A percentile compares a stretch with the other conserved stretches of the same genome.
phyloP scores from a whole-genome alignment of 2,797 vertebrate genomes.

The Helicolenus hilgendorfi region DNA sequence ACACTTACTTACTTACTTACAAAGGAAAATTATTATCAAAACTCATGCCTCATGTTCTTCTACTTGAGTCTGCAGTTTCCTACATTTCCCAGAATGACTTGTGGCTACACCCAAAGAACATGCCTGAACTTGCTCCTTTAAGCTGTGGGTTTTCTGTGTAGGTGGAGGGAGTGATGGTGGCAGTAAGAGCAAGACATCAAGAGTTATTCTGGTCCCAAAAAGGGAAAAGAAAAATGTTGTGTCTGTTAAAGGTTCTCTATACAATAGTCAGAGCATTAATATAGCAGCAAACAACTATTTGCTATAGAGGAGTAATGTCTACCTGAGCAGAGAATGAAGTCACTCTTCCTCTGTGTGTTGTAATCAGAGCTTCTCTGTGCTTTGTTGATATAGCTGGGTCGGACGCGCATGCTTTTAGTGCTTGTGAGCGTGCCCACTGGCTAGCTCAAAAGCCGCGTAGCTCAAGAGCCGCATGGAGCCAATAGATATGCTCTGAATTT shows the following conservation, averaged over 20 bases:
- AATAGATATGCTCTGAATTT: not conserved
- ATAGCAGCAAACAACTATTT: not conserved
- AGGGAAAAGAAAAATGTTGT: not conserved
- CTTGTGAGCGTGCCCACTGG: too few relatives aligned
- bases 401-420: too few relatives aligned
- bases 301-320: not conserved
- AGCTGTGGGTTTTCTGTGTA: constrained; percentile 33
- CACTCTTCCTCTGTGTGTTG: not conserved
- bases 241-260: not conserved
- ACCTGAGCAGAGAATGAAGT: not conserved
- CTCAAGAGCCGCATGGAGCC: not conserved
- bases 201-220: constrained; percentile 23
- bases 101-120: constrained; percentile 4
- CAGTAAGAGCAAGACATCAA: not conserved
- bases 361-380: not conserved
- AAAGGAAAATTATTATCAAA: too few relatives aligned
- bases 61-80: not conserved
- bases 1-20: too few relatives aligned
- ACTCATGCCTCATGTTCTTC: not conserved
- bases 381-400: too few relatives aligned
- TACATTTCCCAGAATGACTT: constrained; percentile 56
- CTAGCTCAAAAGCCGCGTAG: too few relatives aligned
- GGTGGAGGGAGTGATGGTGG: constrained; percentile 32
- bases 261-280: not conserved
- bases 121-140: constrained; percentile 14